Base-by-base conservation (phyloP, 2,113 vertebrate genomes). In the Chaetura pelagica region DNA sequence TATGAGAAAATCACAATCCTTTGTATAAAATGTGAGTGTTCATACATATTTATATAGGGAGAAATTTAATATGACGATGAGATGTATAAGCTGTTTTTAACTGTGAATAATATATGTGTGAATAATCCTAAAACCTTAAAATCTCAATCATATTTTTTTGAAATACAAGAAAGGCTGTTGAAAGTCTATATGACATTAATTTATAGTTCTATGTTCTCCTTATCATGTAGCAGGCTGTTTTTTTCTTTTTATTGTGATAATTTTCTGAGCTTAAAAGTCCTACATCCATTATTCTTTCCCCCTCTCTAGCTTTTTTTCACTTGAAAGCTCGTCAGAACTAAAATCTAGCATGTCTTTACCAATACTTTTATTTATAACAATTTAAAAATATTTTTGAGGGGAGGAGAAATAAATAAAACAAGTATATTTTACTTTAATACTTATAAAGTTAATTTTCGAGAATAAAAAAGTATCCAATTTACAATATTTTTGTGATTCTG, bases 351-450 rank as follows among this genome's bases (percentile, higher is more conserved):
- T 49, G 13, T 67, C 12, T 71, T 90, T 58, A 20, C 12, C 21
- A 61, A 10, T 4, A 2, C 0, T 32, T 55, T 61, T 58, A 29
- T 42, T 6, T 49, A 20, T 17, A 81, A 30, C 11, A 3, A 66
- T 49, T 61, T 9, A 21, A 48, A 46, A 6, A 40, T 40, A 2
- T 35, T 20, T 27, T 34, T 3, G 32, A 2, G 0, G 1, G 10
- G 1, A 3, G 3, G 40, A 14, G 59, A 21, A 68, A 62, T 38
- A 58, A 48, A 30, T 58, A 4, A 34, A 79, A 32, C 5, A 48
- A 14, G 17, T 26, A 38, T 73, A 3, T 42, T 63, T 87, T 42
- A 8, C 0, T 55, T 76, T 55, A 52, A 13, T 63, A 49, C 15
- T 74, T 82, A 40, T 4, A 59, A 23, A 11, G 3, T 15, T 40